A percentile compares a stretch with the other conserved stretches of the same genome.
These are phyloP conservation scores for Myanophis thanlyinensis DNA, from an alignment of 2,113 vertebrate genomes.

Conservation along the genomic window DNA sequence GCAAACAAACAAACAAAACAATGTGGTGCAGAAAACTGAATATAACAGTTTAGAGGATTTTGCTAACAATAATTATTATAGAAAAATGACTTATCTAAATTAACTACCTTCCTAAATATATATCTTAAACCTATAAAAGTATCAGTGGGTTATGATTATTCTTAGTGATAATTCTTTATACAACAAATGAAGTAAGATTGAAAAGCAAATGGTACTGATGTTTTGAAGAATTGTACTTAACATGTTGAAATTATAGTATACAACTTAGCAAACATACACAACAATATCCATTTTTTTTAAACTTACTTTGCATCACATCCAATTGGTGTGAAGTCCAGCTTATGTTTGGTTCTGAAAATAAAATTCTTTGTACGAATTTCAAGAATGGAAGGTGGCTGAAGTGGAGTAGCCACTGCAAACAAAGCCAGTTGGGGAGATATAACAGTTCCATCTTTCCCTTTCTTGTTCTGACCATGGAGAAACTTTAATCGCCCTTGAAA, in stretches of 20 bases:
- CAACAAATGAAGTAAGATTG: too few species aligned
- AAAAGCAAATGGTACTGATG: too few species aligned
- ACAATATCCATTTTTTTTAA: neutral
- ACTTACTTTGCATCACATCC: slow-evolving; percentile 84
- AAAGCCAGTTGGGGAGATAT: slow-evolving; percentile 80
- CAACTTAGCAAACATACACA: neutral
- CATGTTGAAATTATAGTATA: neutral
- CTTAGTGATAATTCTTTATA: neutral
- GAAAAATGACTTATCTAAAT: neutral
- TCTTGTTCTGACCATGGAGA: slow-evolving; percentile 84
- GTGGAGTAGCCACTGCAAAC: slow-evolving; percentile 80
- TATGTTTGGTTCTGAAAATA: slow-evolving; percentile 87
- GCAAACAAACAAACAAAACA: too few species aligned
- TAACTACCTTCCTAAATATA: neutral
- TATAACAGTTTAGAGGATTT: neutral
- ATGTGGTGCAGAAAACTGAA: neutral
- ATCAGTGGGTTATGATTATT: neutral
- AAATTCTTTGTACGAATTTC: slow-evolving; percentile 86
- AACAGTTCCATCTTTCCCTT: slow-evolving; percentile 73
- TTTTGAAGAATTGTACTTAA: too few species aligned
- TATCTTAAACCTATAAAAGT: neutral
- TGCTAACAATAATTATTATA: neutral
- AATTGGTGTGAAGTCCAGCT: slow-evolving; percentile 83
- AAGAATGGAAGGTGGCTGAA: slow-evolving; percentile 83
- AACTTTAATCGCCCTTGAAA: slow-evolving; percentile 84